Base-by-base conservation (phyloP, 92 coral and sea anemone species). In the Bergia sp. region DNA sequence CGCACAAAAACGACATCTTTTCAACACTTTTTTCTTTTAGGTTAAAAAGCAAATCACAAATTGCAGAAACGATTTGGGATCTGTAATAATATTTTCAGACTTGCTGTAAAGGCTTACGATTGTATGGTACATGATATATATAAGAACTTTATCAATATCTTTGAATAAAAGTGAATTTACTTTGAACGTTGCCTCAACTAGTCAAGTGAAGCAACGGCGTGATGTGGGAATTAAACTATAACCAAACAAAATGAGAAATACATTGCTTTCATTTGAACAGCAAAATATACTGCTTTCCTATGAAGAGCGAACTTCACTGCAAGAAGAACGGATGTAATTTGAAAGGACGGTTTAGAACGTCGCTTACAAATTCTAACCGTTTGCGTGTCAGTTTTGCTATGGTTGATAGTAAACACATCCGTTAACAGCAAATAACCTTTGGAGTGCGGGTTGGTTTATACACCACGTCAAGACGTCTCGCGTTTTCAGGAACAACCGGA, bases 381-480 rank as follows among this genome's bases (percentile, higher is more conserved):
- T 61, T 20, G 69, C 69, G 69, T 61, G 69, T 74, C 16, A 49
- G 42, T 4, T 57, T 37, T 55, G 20, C 72, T 37, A 37, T 80
- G 85, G 13, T 11, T 37, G 23, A 37, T n/a, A 38, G 29, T 37
- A 55, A 15, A 74, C 42, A 80, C 57, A 55, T 80, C 85, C 85
- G 85, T 57, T 57, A 53, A 36, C 72, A 40, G 71, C 21, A 15
- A 57, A n/a, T 44, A 6, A 29, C 50, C 67, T 40, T 69, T 16
- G 37, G 38, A 55, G 73, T 55, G 85, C 85, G 45, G 61, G 61
- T 20, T 55, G 2, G 57, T 78, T 16, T 44, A 29, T 29, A 80
- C 37, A 47, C 29, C 36, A 80, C 72, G 72, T 80, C 85, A 80
- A 80, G 40, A 80, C 43, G 39, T 15, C 44, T 11, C 74, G 5